phyloP scores from a whole-genome alignment of 2,888 invertebrate genomes.

The Macrostomum cliftonense region DNA sequence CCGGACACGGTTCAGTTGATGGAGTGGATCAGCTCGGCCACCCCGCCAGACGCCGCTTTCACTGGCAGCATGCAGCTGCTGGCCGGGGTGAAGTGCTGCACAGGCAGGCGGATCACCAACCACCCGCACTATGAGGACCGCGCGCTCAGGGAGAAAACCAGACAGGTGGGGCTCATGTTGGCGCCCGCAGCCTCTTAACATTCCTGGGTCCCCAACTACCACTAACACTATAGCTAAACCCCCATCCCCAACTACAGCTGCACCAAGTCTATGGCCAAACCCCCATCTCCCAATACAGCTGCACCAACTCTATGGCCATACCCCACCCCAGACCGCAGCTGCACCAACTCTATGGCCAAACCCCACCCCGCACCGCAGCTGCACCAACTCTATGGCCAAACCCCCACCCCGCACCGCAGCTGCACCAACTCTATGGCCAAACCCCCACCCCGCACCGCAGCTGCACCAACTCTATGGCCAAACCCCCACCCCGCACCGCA shows the following conservation, averaged over 20 bases:
- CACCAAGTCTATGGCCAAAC: too few species aligned
- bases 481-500: too few species aligned
- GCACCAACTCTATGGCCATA: background rate
- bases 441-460: background rate
- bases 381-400: too few species aligned
- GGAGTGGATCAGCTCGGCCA: constrained; percentile 39
- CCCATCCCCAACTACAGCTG: too few species aligned
- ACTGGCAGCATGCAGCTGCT: constrained; percentile 41
- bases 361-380: constrained; percentile 16
- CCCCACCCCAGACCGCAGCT: background rate
- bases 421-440: background rate
- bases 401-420: constrained; percentile 21
- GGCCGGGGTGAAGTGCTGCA: constrained; percentile 40
- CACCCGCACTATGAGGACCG: constrained; percentile 42
- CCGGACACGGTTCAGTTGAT: constrained; percentile 41
- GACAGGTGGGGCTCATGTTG: constrained; percentile 33
- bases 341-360: background rate
- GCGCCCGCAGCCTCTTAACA: too few species aligned
- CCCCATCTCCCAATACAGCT: too few species aligned
- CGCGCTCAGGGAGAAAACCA: constrained; percentile 34
- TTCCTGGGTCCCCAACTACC: too few species aligned
- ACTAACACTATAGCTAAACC: too few species aligned
- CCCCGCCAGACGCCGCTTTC: constrained; percentile 29
- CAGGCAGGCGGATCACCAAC: constrained; percentile 38
- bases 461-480: too few species aligned